Conservation (phyloP, 2,888 invertebrate genomes). For the Aromia moschata region DNA sequence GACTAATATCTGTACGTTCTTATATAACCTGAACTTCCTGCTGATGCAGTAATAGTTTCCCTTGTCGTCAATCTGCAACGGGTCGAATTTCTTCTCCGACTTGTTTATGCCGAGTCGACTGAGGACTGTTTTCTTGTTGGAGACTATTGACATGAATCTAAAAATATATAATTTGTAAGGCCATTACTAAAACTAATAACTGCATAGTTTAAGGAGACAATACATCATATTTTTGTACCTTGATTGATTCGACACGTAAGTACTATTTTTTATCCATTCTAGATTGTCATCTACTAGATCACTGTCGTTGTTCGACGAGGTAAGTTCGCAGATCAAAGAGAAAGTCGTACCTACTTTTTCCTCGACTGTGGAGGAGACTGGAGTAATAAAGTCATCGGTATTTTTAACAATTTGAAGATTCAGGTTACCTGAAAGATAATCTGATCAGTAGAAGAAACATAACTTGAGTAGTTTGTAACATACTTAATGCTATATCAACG, state of each 20-base stretch:
- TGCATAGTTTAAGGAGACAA: background rate
- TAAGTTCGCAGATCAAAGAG: constrained; percentile 57
- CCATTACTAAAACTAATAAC: too few relatives aligned
- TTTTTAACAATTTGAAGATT: constrained; percentile 56
- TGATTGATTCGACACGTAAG: constrained; percentile 32
- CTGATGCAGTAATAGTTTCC: constrained; percentile 59
- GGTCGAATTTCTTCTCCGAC: constrained; percentile 54
- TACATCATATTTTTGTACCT: constrained; percentile 25
- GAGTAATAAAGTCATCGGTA: constrained; percentile 53
- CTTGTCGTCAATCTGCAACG: constrained; percentile 52
- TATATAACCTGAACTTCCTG: constrained; percentile 54
- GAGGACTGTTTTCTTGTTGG: constrained; percentile 26
- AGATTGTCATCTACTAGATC: constrained; percentile 55
- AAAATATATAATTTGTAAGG: constrained; percentile 14
- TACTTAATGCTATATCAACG: too few relatives aligned
- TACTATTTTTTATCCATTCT: constrained; percentile 51
- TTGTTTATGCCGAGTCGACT: constrained; percentile 48
- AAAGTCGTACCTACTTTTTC: constrained; percentile 57
- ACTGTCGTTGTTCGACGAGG: constrained; percentile 47
- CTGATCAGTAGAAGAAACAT: constrained; percentile 16
- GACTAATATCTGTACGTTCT: constrained; percentile 53
- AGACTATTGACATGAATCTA: constrained; percentile 15
- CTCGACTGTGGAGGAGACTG: constrained; percentile 51
- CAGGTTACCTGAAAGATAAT: constrained; percentile 48
- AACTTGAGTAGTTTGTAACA: constrained; percentile 29